These are phyloP conservation scores for Acipenser oxyrinchus DNA, from an alignment of 2,797 vertebrate species.

Conservation along the genomic window DNA sequence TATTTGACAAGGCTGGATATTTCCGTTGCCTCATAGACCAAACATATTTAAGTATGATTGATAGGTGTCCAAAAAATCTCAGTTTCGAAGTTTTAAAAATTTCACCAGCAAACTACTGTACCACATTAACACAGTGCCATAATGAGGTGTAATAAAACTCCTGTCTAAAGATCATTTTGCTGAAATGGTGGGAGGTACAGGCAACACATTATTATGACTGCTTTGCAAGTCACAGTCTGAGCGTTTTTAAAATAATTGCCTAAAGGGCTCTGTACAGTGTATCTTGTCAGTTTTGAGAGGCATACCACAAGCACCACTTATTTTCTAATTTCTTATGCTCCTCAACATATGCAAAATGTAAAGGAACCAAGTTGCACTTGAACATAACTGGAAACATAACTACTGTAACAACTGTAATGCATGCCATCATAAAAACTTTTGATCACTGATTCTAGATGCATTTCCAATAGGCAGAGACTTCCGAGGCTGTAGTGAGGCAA, in stretches of 20 bases:
- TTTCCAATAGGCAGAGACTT: no score
- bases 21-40: constrained; percentile 1
- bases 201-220: constrained; percentile 29
- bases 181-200: constrained; percentile 23
- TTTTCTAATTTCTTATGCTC: no score
- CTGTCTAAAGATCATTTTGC: constrained; percentile 23
- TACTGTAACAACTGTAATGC: no score
- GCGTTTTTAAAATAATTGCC: constrained; percentile 8
- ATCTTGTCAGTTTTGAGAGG: neutral
- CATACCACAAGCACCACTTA: neutral
- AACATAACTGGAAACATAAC: no score
- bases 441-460: no score
- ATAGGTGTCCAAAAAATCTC: no score
- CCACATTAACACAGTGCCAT: neutral
- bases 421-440: no score
- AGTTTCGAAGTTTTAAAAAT: no score
- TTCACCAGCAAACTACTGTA: neutral
- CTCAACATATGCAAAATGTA: no score
- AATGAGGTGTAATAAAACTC: constrained; percentile 19
- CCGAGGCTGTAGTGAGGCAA: no score
- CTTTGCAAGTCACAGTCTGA: constrained; percentile 24
- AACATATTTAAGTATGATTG: no score
- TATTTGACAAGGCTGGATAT: constrained; percentile 22
- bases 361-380: no score
- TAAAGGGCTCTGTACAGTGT: neutral